Base-by-base conservation (phyloP, 2,797 vertebrate species). In the Danio choprae region DNA sequence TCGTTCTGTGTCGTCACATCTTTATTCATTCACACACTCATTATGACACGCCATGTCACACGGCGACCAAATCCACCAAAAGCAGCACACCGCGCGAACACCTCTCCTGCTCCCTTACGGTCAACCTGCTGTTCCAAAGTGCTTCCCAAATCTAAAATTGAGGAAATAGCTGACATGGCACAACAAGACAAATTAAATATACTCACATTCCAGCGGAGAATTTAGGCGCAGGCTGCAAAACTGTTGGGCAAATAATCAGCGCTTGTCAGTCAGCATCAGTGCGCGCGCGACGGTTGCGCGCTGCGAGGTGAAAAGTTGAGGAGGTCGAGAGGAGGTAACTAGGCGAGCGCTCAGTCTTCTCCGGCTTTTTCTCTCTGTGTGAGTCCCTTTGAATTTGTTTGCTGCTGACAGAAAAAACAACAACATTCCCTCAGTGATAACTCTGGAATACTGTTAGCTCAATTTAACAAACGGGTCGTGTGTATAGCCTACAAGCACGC, bases 281-380 rank as follows among this genome's bases (percentile, higher is more conserved):
- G 36, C 9, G 75, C 74, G 50, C 74, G 50, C 53, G 41, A 70
- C 51, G 55, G 29, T 13, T 62, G 67, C 56, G 56, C 67, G 56
- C 43, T 5, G 36, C 77, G 44, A 44, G 67, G 77, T 79, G 40
- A 71, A 71, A 71, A 79, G 77, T 79, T 79, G 36, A 71, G 67
- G 67, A 79, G 77, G 77, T 79, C 77, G 77, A 63, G 16, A 71
- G 56, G 36, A 71, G 77, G 77, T 70, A 79, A 69, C 53, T 59
- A 43, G 56, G 67, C 67, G 44, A 59, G 4, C 29, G 43, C 76
- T 38, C 20, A 46, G 9, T 70, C 36, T 36, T 22, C 51, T 44
- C 50, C 43, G 41, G 46, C 36, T 69, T 18, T 62, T 29, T 50
- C 53, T 50, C 3, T 78, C n/a, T 41, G 18, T 50, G 12, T 38